Base-by-base conservation (phyloP, 2,113 vertebrate genomes). In the Prionailurus bengalensis region DNA sequence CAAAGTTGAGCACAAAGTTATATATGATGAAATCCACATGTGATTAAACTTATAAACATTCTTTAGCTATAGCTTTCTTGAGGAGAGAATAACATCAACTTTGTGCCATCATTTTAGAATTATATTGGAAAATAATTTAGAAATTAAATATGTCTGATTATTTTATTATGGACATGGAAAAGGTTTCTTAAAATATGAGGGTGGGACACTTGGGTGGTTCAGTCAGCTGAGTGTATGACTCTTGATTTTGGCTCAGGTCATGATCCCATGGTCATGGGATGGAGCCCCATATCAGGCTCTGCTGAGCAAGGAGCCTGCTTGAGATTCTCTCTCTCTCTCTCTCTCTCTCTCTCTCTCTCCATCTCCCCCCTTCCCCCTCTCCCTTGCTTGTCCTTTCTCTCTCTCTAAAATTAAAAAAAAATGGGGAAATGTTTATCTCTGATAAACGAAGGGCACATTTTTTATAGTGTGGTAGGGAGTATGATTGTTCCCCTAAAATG, bases 11-110 rank as follows among this genome's bases (percentile, higher is more conserved):
- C 13, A 78, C 95, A 73, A 89, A 92, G 53, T 91, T 96, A 0
- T 0, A 94, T 73, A 68, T 89, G 80, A 87, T 86, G 94, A 93
- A 97, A 91, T 88, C 78, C 19, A 31, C 98, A 25, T 0, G 1
- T 94, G 66, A 74, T 68, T 92, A 94, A 91, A 89, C 95, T 73
- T 25, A 89, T 63, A 97, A 42, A 66, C 33, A 84, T 61, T 55
- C 86, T 76, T 29, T 19, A 73, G 85, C 16, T 29, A 17, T 10
- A n/a, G 16, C 39, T 55, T 74, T 80, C 94, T 68, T 74, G 4
- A 27, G 39, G 42, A 79, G 8, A 91, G 53, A 53, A 12, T 89
- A 78, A 39, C 19, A 78, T 39, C 33, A 78, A 63, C 58, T 53
- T 21, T 51, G 9, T 86, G 13, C 63, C 16, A 27, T 68, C 25